phyloP scores from a whole-genome alignment of 2,888 invertebrate genomes.

The Meiosimyza decipiens region DNA sequence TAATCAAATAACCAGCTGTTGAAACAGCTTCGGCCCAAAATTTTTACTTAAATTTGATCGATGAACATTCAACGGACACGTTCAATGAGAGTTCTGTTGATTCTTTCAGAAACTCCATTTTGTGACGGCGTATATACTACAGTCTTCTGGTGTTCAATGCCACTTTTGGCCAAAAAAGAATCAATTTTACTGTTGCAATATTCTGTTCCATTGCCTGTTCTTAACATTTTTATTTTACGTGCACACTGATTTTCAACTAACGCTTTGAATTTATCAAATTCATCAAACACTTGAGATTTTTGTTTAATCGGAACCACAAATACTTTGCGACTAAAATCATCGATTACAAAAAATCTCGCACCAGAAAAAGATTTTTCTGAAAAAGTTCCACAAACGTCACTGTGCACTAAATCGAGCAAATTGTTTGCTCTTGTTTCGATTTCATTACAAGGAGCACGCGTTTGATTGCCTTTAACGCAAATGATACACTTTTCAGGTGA shows the following conservation, averaged over 20 bases:
- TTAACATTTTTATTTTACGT: slow-evolving; percentile 39
- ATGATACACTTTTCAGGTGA: slow-evolving; percentile 43
- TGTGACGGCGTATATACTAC: slow-evolving; percentile 35
- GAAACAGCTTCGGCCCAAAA: slow-evolving; percentile 43
- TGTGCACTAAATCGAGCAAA: too few relatives aligned
- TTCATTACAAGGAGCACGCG: slow-evolving; percentile 43
- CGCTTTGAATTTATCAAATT: slow-evolving; percentile 44
- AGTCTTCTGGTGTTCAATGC: slow-evolving; percentile 37
- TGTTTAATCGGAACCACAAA: slow-evolving; percentile 43
- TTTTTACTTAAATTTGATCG: slow-evolving; percentile 39
- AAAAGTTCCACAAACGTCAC: too few relatives aligned
- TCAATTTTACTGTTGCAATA: slow-evolving; percentile 39
- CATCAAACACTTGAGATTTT: slow-evolving; percentile 35
- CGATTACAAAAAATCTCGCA: too few relatives aligned
- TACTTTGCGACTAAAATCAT: slow-evolving; percentile 47
- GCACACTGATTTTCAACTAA: slow-evolving; percentile 41
- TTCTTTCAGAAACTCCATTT: slow-evolving; percentile 40
- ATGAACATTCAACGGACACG: slow-evolving; percentile 46
- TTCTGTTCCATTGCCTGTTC: slow-evolving; percentile 44
- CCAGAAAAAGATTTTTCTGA: too few relatives aligned
- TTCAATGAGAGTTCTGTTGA: slow-evolving; percentile 47
- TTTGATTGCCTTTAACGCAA: slow-evolving; percentile 50
- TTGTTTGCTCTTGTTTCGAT: slow-evolving; percentile 41
- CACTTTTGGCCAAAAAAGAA: slow-evolving; percentile 18
- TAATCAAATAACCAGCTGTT: slow-evolving; percentile 41